Conservation (phyloP, 2,888 invertebrate genomes). For the Caenorhabditis doughertyi region DNA sequence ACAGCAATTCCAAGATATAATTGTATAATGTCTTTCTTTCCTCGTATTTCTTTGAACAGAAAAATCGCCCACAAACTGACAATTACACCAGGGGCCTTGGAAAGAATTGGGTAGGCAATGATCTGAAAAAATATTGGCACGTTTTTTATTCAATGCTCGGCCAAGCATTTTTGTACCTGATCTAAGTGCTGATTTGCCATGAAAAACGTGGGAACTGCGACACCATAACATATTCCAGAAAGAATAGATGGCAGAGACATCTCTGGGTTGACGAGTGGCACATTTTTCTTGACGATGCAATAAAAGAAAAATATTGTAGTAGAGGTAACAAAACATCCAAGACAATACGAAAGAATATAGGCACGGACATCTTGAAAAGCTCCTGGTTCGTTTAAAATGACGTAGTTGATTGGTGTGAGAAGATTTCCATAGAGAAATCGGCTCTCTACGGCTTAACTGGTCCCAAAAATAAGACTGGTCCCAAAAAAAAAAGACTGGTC, state of each 20-base stretch:
- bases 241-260: slow-evolving; percentile 67
- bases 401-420: slow-evolving; percentile 71
- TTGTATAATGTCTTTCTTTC: slow-evolving; percentile 65
- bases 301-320: slow-evolving; percentile 83
- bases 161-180: slow-evolving; percentile 56
- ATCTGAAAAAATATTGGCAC: slow-evolving; percentile 67
- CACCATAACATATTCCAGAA: slow-evolving; percentile 70
- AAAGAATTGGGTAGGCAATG: slow-evolving; percentile 72
- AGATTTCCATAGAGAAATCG: slow-evolving; percentile 73
- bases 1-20: slow-evolving; percentile 64
- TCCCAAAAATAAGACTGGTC: no score
- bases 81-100: slow-evolving; percentile 72
- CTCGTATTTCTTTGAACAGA: slow-evolving; percentile 73
- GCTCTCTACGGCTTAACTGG: no score
- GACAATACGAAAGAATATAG: slow-evolving; percentile 84
- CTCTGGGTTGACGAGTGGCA: slow-evolving; percentile 71
- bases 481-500: no score
- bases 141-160: no score
- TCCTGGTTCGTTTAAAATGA: slow-evolving; percentile 62
- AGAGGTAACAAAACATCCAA: slow-evolving; percentile 83
- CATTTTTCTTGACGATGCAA: slow-evolving; percentile 61
- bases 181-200: slow-evolving; percentile 74
- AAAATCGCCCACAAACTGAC: slow-evolving; percentile 74
- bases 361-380: slow-evolving; percentile 73
- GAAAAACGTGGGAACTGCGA: slow-evolving; percentile 67